Base-by-base conservation (phyloP, 2,797 vertebrate genomes). In the Setipinna tenuifilis region DNA sequence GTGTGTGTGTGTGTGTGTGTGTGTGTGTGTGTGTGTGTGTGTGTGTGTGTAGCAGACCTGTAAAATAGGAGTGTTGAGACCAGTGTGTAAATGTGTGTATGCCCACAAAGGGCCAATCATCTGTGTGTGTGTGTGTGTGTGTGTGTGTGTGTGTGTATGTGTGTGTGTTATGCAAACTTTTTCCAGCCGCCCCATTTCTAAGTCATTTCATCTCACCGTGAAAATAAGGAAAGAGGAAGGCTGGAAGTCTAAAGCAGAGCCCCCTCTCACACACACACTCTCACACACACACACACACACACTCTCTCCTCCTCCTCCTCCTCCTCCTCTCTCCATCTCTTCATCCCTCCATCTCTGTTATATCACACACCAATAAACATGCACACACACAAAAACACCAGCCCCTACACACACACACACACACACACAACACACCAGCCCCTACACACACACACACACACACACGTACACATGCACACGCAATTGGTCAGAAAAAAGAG, bases 101-200 rank as follows among this genome's bases (percentile, higher is more conserved):
- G 6, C 31, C 31, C 31, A 41, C 68, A 41, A 41, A 75, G 28
- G 31, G 68, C 25, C 16, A 75, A 75, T 35, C 68, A 41, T 31
- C 62, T 71, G 23, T 35, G 16, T 81, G 61, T 68, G 71, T 82
- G 58, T 54, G 31, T 58, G 61, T 41, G 23, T 65, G 57, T 35
- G 28, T 23, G 54, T 78, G 21, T 68, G 61, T 57, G 59, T 35
- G 48, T 62, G 62, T 28, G 50, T 54, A 11, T 48, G 17, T 16
- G 10, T 6, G 50, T 44, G 17, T 57, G 68, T 28, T 88, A 41
- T 2, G 50, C 82, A 87, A 86, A 91, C 46, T 83, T 54, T 80
- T 31, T 16, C 48, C 23, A 41, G 65, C 62, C 46, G 23, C 12
- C 12, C 17, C 41, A 12, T 59, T 50, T 31, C 62, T 68, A 28